phyloP scores from a whole-genome alignment of 2,113 vertebrate genomes.

The mouse (Mus musculus) region DNA sequence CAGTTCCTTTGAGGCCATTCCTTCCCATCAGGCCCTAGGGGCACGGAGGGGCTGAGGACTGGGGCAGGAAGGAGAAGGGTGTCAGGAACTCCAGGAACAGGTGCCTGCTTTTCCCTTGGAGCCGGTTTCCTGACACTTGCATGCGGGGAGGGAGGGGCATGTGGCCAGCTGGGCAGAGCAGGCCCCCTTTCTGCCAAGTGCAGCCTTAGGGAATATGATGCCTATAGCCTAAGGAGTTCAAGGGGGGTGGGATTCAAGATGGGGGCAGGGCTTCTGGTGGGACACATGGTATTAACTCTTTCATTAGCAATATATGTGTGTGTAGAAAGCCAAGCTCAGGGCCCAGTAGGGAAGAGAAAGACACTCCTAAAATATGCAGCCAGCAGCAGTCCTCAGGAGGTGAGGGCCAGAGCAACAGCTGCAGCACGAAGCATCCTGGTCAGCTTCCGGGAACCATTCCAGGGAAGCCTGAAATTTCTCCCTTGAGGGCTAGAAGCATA shows the following conservation, averaged over 20 bases:
- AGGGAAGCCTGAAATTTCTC: conserved; percentile 30
- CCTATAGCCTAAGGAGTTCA: conserved; percentile 47
- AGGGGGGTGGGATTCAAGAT: conserved; percentile 38
- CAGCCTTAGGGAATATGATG: conserved; percentile 70
- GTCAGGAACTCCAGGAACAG: conserved; percentile 72
- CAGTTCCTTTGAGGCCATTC: conserved; percentile 27
- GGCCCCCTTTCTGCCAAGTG: conserved; percentile 71
- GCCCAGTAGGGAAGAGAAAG: neutral
- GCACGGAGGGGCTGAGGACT: neutral
- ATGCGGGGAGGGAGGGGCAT: conserved; percentile 61
- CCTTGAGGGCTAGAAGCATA: neutral
- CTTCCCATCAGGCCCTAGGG: conserved; percentile 32
- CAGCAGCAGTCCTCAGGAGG: neutral
- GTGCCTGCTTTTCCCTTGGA: conserved; percentile 71
- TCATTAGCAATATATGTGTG: neutral
- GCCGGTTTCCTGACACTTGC: conserved; percentile 75
- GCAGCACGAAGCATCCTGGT: conserved; percentile 32
- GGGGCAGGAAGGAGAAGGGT: conserved; percentile 38
- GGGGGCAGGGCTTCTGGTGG: conserved; percentile 39
- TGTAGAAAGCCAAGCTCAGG: neutral
- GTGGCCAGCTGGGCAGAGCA: conserved; percentile 68
- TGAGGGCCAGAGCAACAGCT: conserved; percentile 47
- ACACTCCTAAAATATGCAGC: neutral
- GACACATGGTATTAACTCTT: conserved; percentile 71
- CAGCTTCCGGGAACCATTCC: conserved; percentile 51